Evolutionary conservation across 1,140 invertebrate genomes (phyloP), one percentile per base, ranked within the genome.

Genomic region (Danaus melanippus): DNA sequence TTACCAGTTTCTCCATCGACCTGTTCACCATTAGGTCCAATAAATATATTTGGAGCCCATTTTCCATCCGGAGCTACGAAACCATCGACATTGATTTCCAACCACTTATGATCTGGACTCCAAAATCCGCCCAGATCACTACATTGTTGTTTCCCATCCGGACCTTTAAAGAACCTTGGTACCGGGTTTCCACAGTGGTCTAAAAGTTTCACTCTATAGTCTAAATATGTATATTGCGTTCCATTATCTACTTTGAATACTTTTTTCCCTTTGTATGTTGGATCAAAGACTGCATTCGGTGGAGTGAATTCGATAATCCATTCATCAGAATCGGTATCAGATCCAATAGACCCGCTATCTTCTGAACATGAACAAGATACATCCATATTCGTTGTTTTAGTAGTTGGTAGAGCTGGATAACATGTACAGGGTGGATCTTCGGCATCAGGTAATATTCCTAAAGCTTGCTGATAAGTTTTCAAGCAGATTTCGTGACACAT

Each of bases 41-140:
- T 64, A 53, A 86, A 86, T 10, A 4, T 57, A 48, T 74, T 74
- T 0, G 83, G 81, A 11, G 79, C 81, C 83, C 83, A 86, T 49
- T 69, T 66, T 8, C 63, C 72, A 58, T 86, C 83, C 10, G 79
- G 79, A 48, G 66, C 81, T 56, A 86, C 52, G 46, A 67, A 82
- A 10, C 81, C 83, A 60, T 86, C 83, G 10, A 74, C 44, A 56
- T 84, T 84, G 50, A 86, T 84, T 62, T 83, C 75, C 40, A 84
- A 56, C 83, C 83, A 86, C 15, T 76, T 74, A 46, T 74, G 66
- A 15, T 82, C 72, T 4, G 83, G 78, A 49, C 71, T 66, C 79
- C 79, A 86, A 70, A 86, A 86, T 6, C 83, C 83, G 49, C 83
- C 81, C 53, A 84, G 67, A 59, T 86, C 83, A 68, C 83, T 84